Conservation (phyloP, 2,113 vertebrate species). For the Emydura subglobosa region DNA sequence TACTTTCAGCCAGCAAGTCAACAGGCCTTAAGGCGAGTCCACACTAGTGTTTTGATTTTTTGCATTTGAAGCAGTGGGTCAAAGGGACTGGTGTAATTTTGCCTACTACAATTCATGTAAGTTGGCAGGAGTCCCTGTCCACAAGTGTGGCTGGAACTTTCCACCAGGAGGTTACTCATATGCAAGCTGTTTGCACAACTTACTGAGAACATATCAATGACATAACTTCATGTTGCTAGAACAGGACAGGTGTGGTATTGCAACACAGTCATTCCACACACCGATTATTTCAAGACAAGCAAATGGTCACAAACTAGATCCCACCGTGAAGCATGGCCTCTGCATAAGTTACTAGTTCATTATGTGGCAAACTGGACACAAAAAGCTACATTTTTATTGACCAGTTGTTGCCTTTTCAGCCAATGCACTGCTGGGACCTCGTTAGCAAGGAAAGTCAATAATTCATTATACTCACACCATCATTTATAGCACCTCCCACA, state of each 20-base stretch:
- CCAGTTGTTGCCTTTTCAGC: neutral
- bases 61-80: neutral
- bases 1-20: neutral
- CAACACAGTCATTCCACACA: neutral
- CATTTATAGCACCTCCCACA: neutral
- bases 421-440: neutral
- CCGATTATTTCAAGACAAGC: neutral
- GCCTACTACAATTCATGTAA: neutral
- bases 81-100: neutral
- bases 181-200: neutral
- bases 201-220: neutral
- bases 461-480: neutral
- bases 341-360: neutral
- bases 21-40: neutral
- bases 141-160: neutral
- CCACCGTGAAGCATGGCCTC: accelerated
- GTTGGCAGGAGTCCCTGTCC: neutral
- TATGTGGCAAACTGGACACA: accelerated
- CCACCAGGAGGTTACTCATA: neutral
- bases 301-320: neutral
- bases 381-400: neutral
- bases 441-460: neutral
- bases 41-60: neutral
- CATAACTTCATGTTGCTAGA: neutral
- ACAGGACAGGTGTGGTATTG: neutral